phyloP scores from a whole-genome alignment of 2,888 invertebrate genomes.

The Slavum lentiscoides region DNA sequence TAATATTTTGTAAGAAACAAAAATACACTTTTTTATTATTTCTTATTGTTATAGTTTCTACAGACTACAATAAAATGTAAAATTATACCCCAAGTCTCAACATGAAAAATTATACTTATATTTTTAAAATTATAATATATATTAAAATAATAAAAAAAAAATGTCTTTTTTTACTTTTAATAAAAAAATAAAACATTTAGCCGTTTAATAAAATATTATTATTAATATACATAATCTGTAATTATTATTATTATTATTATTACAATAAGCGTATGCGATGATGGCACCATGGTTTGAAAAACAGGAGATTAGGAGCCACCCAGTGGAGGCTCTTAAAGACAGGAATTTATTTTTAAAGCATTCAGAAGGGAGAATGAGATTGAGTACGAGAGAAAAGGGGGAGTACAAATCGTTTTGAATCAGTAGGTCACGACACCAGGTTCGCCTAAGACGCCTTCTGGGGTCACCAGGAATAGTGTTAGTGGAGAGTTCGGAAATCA shows the following conservation, averaged over 20 bases:
- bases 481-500: not conserved
- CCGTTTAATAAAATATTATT: no score
- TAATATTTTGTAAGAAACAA: no score
- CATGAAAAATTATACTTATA: no score
- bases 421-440: not conserved
- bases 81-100: no score
- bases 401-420: not conserved
- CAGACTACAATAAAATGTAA: no score
- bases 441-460: not conserved
- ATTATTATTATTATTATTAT: slow-evolving; percentile 1
- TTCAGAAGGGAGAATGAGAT: not conserved
- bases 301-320: not conserved
- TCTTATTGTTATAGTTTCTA: no score
- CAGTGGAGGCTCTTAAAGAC: no score
- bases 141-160: no score
- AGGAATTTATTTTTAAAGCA: not conserved
- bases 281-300: not conserved
- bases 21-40: no score
- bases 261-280: not conserved
- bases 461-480: not conserved
- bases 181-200: no score
- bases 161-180: no score
- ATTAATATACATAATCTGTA: not conserved
- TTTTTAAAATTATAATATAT: no score
- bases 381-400: not conserved